Evolutionary conservation across 2,888 invertebrate genomes (phyloP).

Genomic region (Melanchra persicariae): DNA sequence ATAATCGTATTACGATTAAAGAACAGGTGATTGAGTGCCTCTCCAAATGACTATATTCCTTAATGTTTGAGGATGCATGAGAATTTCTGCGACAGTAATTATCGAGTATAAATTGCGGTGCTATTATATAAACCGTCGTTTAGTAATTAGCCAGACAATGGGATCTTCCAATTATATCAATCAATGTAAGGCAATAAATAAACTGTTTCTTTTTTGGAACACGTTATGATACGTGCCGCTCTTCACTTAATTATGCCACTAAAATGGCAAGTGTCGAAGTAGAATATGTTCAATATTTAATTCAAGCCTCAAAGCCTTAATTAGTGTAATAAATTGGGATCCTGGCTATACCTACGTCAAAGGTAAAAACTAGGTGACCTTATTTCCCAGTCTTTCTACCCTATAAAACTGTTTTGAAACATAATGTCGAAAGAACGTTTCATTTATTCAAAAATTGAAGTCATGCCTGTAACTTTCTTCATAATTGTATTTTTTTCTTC

Average conservation of each 20-base stretch:
- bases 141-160: conserved; percentile 40
- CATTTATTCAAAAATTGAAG: conserved; percentile 55
- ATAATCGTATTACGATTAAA: conserved; percentile 37
- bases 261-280: conserved; percentile 15
- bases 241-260: conserved; percentile 16
- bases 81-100: conserved; percentile 43
- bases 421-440: conserved; percentile 52
- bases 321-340: conserved; percentile 29
- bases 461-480: conserved; percentile 34
- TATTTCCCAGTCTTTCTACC: conserved; percentile 30
- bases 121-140: conserved; percentile 21
- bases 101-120: conserved; percentile 39
- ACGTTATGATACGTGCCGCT: conserved; percentile 11
- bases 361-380: conserved; percentile 46
- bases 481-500: conserved; percentile 52
- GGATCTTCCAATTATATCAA: conserved; percentile 39
- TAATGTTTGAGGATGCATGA: conserved; percentile 34
- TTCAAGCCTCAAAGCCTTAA: conserved; percentile 3
- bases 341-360: not conserved
- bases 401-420: conserved; percentile 36
- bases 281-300: conserved; percentile 12
- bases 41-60: conserved; percentile 43
- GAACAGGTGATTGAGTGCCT: conserved; percentile 43
- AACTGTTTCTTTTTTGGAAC: not conserved
- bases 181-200: conserved; percentile 41